Evolutionary conservation across 2,888 invertebrate genomes (phyloP).

Genomic region (Calameuta filiformis): DNA sequence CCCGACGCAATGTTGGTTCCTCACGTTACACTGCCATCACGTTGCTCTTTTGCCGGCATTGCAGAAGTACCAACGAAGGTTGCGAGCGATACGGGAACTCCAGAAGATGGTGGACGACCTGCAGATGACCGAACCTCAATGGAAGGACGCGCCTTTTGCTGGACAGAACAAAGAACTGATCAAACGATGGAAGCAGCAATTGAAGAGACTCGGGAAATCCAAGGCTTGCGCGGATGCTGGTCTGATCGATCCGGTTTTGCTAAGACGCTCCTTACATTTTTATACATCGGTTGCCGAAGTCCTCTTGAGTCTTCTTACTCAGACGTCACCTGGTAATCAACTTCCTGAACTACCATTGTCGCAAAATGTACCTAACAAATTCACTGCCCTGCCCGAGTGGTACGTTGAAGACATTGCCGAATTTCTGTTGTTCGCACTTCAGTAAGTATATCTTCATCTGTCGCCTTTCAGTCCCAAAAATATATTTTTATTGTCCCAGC

Average conservation of each 20-base stretch:
- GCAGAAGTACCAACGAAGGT: constrained; percentile 82
- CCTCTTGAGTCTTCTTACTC: constrained; percentile 75
- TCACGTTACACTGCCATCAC: constrained; percentile 94
- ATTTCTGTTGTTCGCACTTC: constrained; percentile 91
- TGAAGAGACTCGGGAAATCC: constrained; percentile 80
- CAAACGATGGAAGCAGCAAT: constrained; percentile 88
- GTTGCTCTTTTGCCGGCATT: constrained; percentile 90
- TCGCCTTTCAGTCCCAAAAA: background rate
- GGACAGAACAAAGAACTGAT: constrained; percentile 84
- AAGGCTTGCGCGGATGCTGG: constrained; percentile 93
- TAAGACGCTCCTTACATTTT: constrained; percentile 86
- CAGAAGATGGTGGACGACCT: constrained; percentile 90
- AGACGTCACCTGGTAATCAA: constrained; percentile 67
- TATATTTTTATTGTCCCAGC: background rate
- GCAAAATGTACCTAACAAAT: constrained; percentile 76
- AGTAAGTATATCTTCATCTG: constrained; percentile 74
- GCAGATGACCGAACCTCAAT: constrained; percentile 82
- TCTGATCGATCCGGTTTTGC: constrained; percentile 84
- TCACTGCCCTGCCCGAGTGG: constrained; percentile 96
- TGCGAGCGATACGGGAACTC: constrained; percentile 83
- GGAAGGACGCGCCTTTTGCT: constrained; percentile 82
- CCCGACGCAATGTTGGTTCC: constrained; percentile 96
- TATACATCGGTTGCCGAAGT: constrained; percentile 88
- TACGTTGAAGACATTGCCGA: constrained; percentile 98
- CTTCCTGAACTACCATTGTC: constrained; percentile 70